A percentile compares a stretch with the other conserved stretches of the same genome.
Conservation (phyloP, 2,113 vertebrate species). For the Chauna torquata region DNA sequence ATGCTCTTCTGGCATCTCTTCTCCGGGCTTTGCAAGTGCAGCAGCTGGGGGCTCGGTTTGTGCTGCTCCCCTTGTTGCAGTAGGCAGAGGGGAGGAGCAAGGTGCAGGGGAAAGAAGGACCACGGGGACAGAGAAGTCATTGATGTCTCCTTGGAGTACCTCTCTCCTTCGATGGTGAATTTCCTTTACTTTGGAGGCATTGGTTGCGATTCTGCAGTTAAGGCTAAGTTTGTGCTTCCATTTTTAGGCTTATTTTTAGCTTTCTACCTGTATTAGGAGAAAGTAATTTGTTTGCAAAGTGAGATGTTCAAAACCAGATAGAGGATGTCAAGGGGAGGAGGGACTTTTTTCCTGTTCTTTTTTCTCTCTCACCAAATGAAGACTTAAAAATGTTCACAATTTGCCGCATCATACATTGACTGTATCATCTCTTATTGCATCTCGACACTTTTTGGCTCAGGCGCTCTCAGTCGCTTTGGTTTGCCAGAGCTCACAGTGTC, state of each 20-base stretch:
- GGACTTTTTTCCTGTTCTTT: background rate
- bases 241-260: background rate
- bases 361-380: background rate
- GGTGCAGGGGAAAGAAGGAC: background rate
- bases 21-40: background rate
- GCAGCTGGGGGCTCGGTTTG: background rate
- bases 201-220: background rate
- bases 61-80: background rate
- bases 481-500: background rate
- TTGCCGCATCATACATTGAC: background rate
- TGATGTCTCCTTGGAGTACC: background rate
- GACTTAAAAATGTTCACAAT: background rate
- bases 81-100: background rate
- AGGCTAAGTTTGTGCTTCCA: background rate
- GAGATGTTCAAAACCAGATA: background rate
- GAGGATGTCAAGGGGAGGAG: background rate
- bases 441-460: background rate
- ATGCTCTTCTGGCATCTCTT: background rate
- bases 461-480: background rate
- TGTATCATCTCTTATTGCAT: background rate
- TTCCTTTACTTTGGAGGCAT: background rate
- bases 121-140: accelerated
- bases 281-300: constrained; percentile 20
- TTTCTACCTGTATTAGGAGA: constrained; percentile 3
- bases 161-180: background rate